Evolutionary conservation across 2,888 invertebrate genomes (phyloP).

Genomic region (Flabesymbios commensalis): DNA sequence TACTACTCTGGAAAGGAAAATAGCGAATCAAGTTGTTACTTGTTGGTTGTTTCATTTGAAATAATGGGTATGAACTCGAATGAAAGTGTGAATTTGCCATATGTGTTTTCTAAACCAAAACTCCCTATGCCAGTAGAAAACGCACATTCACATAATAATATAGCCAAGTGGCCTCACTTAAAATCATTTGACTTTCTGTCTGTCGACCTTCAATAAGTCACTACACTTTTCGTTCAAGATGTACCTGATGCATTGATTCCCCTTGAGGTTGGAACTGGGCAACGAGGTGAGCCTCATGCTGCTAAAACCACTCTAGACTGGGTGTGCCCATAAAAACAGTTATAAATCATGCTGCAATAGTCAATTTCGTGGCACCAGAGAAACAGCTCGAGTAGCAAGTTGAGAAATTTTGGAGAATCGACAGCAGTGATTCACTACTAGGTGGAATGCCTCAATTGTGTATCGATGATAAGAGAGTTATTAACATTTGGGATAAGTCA

Average conservation of each 20-base stretch:
- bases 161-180: neutral
- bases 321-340: too few species aligned
- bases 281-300: constrained; percentile 1
- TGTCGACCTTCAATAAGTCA: neutral
- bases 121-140: too few species aligned
- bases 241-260: neutral
- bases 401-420: constrained; percentile 3
- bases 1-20: too few species aligned
- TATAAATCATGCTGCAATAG: too few species aligned
- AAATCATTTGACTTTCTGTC: neutral
- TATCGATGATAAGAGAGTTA: neutral
- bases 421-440: neutral
- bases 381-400: neutral
- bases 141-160: too few species aligned
- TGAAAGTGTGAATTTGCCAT: too few species aligned
- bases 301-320: neutral
- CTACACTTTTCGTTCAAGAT: neutral
- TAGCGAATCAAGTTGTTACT: too few species aligned
- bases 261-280: neutral
- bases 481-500: neutral
- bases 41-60: too few species aligned
- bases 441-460: too few species aligned
- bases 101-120: too few species aligned
- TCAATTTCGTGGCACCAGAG: too few species aligned
- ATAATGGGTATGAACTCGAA: too few species aligned